phyloP scores from a whole-genome alignment of 2,113 vertebrate genomes.

The Ciconia maguari region DNA sequence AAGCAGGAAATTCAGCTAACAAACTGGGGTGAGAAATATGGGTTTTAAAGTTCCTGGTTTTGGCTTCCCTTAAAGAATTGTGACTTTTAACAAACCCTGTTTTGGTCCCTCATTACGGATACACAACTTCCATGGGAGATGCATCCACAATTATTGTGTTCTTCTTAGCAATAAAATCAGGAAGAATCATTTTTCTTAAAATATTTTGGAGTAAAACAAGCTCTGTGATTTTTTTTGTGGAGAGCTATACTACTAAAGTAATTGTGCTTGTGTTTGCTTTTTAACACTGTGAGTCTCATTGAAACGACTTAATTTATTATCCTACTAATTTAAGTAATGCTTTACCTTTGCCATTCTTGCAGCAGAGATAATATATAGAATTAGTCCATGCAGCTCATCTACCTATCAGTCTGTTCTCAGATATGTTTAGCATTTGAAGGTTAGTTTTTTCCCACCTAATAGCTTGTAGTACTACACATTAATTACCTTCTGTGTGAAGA shows the following conservation, averaged over 20 bases:
- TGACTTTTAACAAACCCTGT: not conserved
- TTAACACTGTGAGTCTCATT: not conserved
- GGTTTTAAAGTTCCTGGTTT: not conserved
- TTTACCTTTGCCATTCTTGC: not conserved
- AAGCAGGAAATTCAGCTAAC: not conserved
- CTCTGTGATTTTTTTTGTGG: not conserved
- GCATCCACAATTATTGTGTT: not conserved
- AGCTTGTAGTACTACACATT: not conserved
- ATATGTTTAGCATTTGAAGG: not conserved
- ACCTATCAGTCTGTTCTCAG: not conserved
- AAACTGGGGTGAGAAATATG: not conserved
- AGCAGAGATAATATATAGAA: not conserved
- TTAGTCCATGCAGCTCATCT: not conserved
- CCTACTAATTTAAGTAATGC: not conserved
- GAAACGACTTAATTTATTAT: not conserved
- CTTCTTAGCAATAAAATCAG: not conserved
- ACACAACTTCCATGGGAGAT: not conserved
- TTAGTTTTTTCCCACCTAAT: slow-evolving; percentile 1
- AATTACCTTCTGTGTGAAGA: slow-evolving; percentile 21
- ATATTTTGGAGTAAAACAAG: not conserved
- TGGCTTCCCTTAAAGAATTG: not conserved
- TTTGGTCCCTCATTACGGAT: not conserved
- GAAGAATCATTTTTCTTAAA: not conserved
- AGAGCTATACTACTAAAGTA: not conserved
- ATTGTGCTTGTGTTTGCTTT: not conserved